A percentile compares a stretch with the other conserved stretches of the same genome.
Conservation (phyloP, 2,888 invertebrate species). For the Drosophila picticornis region DNA sequence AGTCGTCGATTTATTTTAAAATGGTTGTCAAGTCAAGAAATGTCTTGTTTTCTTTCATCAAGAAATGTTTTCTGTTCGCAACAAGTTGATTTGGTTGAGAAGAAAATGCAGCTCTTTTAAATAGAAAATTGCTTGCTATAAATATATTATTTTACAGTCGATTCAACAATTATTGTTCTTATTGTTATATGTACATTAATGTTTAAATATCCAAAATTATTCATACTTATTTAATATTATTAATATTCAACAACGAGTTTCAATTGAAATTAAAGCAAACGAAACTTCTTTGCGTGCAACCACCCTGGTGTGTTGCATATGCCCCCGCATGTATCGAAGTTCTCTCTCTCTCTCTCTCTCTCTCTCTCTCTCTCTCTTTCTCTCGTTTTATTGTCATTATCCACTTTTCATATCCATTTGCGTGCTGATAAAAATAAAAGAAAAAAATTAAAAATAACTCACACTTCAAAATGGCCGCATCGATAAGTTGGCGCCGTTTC, state of each 20-base stretch:
- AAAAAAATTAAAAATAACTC: constrained; percentile 5
- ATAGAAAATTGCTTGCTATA: neutral
- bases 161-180: neutral
- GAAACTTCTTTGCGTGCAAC: neutral
- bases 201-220: neutral
- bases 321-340: constrained; percentile 34
- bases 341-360: neutral
- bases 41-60: neutral
- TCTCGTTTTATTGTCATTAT: constrained; percentile 37
- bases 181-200: neutral
- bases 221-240: neutral
- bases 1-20: neutral
- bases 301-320: neutral
- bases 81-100: neutral
- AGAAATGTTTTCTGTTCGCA: neutral
- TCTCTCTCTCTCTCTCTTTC: neutral
- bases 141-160: neutral
- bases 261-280: neutral
- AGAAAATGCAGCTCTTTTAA: neutral
- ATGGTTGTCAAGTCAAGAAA: neutral
- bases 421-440: constrained; percentile 47
- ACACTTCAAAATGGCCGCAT: constrained; percentile 52
- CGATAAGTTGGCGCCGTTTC: constrained; percentile 71
- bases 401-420: constrained; percentile 49
- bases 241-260: neutral